Percentiles rank a stretch among this genome's conserved stretches.
These are phyloP conservation scores for Phalangium opilio DNA, from an alignment of 2,888 invertebrate species.

Conservation along the genomic window DNA sequence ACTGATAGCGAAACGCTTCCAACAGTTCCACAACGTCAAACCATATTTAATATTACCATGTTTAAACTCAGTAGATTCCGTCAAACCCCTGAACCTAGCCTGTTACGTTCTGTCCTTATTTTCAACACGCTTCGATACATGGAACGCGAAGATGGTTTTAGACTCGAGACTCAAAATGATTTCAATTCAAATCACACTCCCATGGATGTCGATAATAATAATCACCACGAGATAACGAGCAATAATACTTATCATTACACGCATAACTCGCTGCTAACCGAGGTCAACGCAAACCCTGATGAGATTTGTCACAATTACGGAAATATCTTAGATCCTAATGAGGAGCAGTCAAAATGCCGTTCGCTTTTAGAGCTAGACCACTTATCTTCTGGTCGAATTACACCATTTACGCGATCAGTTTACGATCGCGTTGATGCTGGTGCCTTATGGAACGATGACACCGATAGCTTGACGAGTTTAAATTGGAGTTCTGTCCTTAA, in stretches of 20 bases:
- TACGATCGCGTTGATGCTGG: conserved; percentile 14
- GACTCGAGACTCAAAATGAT: conserved; percentile 3
- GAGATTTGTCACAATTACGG: neutral
- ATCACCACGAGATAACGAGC: conserved; percentile 7
- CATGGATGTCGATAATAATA: neutral
- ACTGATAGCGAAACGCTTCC: neutral
- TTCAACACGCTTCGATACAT: conserved; percentile 79
- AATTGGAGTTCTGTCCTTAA: conserved; percentile 84
- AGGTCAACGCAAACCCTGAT: neutral
- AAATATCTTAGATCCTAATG: neutral
- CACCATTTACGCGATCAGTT: conserved; percentile 16
- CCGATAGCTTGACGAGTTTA: conserved; percentile 57
- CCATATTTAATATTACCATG: conserved; percentile 81
- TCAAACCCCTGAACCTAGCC: conserved; percentile 73
- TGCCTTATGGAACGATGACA: conserved; percentile 29
- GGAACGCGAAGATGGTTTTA: conserved; percentile 66
- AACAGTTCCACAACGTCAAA: conserved; percentile 45
- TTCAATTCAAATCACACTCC: neutral
- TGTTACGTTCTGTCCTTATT: conserved; percentile 77
- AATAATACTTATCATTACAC: conserved; percentile 1
- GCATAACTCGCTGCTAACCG: neutral
- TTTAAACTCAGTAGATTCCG: conserved; percentile 65
- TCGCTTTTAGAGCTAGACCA: conserved; percentile 14
- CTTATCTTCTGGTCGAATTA: conserved; percentile 16
- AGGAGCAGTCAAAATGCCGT: conserved; percentile 17